Evolutionary conservation across 2,797 vertebrate genomes (phyloP).

Genomic region (Fratercula arctica): DNA sequence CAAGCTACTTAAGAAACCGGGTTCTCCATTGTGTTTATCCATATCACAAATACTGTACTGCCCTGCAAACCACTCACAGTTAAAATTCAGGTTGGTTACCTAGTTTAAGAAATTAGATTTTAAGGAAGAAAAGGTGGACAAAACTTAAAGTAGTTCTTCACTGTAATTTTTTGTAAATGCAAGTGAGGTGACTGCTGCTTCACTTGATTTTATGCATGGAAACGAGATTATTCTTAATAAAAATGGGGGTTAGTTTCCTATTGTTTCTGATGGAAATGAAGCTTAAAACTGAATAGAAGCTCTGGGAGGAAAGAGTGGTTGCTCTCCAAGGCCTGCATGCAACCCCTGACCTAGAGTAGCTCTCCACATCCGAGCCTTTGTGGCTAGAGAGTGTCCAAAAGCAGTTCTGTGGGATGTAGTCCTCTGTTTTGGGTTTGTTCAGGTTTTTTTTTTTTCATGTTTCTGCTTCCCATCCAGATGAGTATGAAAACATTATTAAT

Average conservation of each 20-base stretch:
- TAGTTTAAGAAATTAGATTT: neutral
- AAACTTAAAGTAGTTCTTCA: neutral
- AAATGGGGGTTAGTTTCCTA: neutral
- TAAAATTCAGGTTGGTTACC: neutral
- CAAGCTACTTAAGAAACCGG: neutral
- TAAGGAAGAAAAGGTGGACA: neutral
- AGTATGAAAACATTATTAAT: neutral
- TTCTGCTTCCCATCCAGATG: neutral
- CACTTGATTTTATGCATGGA: neutral
- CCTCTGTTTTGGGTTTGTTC: neutral
- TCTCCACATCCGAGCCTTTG: accelerated
- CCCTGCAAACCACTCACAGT: neutral
- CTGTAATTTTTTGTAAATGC: neutral
- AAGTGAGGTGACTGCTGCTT: neutral
- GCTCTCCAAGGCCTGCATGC: neutral
- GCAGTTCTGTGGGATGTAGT: neutral
- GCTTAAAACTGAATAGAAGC: neutral
- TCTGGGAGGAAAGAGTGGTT: neutral
- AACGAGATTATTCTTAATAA: neutral
- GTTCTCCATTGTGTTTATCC: neutral
- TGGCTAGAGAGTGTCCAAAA: neutral
- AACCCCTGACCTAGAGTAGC: neutral
- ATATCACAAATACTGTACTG: neutral
- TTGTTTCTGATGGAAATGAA: neutral
- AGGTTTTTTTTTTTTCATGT: neutral